Evolutionary conservation across 2,113 vertebrate genomes (phyloP), one percentile per base, ranked within the genome.

Genomic region (Brachirus orientalis): DNA sequence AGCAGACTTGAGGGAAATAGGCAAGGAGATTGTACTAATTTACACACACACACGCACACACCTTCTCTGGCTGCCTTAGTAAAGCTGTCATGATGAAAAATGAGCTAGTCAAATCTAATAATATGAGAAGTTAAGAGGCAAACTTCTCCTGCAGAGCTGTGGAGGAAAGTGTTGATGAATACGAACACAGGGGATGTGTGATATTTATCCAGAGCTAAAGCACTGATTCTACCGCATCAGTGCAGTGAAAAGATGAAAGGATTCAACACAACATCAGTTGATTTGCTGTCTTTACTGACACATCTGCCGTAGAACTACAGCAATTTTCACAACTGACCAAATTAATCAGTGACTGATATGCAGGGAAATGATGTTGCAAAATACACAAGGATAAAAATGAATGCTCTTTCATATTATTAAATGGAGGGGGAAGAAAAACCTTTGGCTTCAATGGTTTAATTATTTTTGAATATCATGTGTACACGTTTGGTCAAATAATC

Each of bases 81-180:
- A 84, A 91, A 86, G 86, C 87, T 87, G 89, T 91, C 83, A 88
- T 69, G 68, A 81, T 90, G 82, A 89, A 89, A 89, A 91, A 91
- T 86, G 83, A 83, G 80, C 81, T 6, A 81, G 72, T 90, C 79
- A 85, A 71, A 82, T 83, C 75, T 89, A 88, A 91, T 90, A 90
- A 88, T 55, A 52, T 36, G 59, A 73, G 62, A 58, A 82, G 75
- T 82, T 80, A 57, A 75, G 77, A 80, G 59, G 72, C 80, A 77
- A 84, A 86, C 69, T 84, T 88, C 84, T 80, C 48, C 71, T 71
- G 77, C 82, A 74, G 70, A 76, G 65, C 75, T 51, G 54, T 45
- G 52, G 35, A 59, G 69, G 53, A 66, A 80, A 80, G 73, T 73
- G 63, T 68, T 59, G 77, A 67, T 66, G 69, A 74, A 63, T 1